Conservation (phyloP, 2,797 vertebrate genomes). For the Micromesistius poutassou region DNA sequence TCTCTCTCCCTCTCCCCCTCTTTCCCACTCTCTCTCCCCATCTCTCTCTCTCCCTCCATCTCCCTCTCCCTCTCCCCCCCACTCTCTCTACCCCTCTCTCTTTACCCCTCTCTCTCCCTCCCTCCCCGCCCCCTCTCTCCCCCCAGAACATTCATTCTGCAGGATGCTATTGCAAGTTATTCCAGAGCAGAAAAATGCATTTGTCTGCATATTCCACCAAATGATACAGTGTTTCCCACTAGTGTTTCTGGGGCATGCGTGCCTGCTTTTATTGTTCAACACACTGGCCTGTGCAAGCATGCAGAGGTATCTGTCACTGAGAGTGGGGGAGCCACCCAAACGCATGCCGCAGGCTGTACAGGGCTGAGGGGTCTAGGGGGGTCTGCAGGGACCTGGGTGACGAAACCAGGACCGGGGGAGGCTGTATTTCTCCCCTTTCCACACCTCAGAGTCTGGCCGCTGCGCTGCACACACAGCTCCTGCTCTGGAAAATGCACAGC, state of each 20-base stretch:
- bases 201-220: no score
- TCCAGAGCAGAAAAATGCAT: no score
- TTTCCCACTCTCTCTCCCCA: no score
- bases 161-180: no score
- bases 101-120: neutral
- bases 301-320: neutral
- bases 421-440: neutral
- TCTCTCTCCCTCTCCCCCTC: no score
- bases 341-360: neutral
- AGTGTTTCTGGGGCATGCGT: neutral
- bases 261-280: neutral
- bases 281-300: no score
- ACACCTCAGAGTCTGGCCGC: neutral
- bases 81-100: no score
- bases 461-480: neutral
- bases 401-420: neutral
- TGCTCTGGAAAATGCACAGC: no score
- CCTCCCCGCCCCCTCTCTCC: no score
- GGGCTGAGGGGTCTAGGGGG: neutral
- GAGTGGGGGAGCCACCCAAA: neutral
- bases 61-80: no score
- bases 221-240: neutral
- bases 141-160: no score
- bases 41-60: no score
- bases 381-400: neutral